Base-by-base conservation (phyloP, 2,888 invertebrate species). In the Fissipunctia ypsillon region DNA sequence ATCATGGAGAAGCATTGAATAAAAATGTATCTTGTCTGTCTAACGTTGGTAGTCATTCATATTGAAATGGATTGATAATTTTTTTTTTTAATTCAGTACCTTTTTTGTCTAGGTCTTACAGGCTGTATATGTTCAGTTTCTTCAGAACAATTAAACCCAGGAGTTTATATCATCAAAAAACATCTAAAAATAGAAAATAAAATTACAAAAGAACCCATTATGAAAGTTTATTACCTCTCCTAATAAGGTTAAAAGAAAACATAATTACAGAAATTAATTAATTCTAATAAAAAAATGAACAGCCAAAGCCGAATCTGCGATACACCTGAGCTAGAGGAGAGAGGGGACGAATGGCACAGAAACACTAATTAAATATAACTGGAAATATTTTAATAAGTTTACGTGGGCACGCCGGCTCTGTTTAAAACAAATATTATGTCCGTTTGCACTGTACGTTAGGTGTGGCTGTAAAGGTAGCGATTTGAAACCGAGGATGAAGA, bases 321-420 rank as follows among this genome's bases (percentile, higher is more conserved):
- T 89, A 91, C 94, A 95, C 94, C 93, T 93, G 94, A 90, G 93
- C 90, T 88, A 89, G 90, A 87, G 92, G 87, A 90, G 88, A 83
- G 81, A 82, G 72, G 91, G 92, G 92, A 93, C 94, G 94, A 94
- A 95, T 94, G 93, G 94, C 90, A 92, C 92, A 91, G 91, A 90
- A 91, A 90, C 90, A 91, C 94, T 95, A 96, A 96, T 95, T 95
- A 96, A 95, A 96, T 95, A 95, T 93, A 93, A 92, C 93, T 92
- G 92, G 93, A 94, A 94, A 94, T 96, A 96, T 96, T 96, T 96
- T 96, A 96, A 95, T 95, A 95, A 96, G 95, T 96, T 96, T 95
- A 96, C 90, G 95, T 92, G 92, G 91, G 91, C 89, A 86, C 88
- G 87, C 84, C 87, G 90, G 88, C 88, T 90, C 90, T 90, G 93